Evolutionary conservation across 2,113 vertebrate genomes (phyloP).

Genomic region (Vulpes vulpes): DNA sequence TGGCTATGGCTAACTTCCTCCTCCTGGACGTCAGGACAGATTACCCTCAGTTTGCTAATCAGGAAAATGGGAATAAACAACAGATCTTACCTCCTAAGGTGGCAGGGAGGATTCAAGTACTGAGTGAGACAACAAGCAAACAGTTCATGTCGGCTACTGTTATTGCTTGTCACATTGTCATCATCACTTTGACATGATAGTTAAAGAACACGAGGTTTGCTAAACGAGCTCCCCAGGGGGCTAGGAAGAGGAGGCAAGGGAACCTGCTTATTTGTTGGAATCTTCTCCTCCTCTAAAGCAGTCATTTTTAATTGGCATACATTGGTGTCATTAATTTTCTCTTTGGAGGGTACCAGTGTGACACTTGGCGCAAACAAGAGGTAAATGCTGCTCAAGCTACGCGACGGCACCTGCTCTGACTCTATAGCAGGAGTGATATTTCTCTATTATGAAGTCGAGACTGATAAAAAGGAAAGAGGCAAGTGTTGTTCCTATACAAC

Average conservation of each 20-base stretch:
- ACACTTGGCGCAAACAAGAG: constrained; percentile 34
- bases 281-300: neutral
- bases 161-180: neutral
- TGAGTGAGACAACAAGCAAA: neutral
- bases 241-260: too few species aligned
- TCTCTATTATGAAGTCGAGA: constrained; percentile 47
- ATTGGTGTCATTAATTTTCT: constrained; percentile 5
- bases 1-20: neutral
- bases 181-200: neutral
- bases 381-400: constrained; percentile 22
- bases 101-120: neutral
- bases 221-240: neutral
- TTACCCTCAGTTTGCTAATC: constrained; percentile 5
- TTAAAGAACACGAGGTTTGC: neutral
- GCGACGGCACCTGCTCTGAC: neutral
- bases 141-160: neutral
- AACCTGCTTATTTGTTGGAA: neutral
- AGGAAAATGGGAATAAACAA: constrained; percentile 37
- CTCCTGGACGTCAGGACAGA: neutral
- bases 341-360: constrained; percentile 28
- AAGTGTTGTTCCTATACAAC: neutral
- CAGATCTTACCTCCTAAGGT: neutral
- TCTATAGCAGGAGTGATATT: constrained; percentile 38
- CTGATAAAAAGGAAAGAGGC: constrained; percentile 35
- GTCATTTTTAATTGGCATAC: neutral